These are phyloP conservation scores for Pollenia angustigena DNA, from an alignment of 2,888 invertebrate species.

Conservation along the genomic window DNA sequence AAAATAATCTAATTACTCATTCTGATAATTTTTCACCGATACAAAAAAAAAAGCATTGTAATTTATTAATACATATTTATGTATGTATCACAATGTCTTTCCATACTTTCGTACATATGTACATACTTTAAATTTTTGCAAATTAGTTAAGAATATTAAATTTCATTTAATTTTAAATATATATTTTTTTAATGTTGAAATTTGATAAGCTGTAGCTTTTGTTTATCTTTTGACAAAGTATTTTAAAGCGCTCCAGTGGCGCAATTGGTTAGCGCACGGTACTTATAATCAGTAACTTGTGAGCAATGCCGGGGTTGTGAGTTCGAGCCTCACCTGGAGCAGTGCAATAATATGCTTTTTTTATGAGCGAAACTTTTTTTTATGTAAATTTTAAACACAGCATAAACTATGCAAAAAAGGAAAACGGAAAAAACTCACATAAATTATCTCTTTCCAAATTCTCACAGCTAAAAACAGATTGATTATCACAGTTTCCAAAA, in stretches of 20 bases:
- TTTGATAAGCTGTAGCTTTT: not conserved
- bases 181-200: not conserved
- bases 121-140: not conserved
- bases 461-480: too few species aligned
- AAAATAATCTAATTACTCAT: too few species aligned
- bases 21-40: too few species aligned
- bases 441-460: too few species aligned
- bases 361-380: not conserved
- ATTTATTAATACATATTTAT: too few species aligned
- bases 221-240: constrained; percentile 76
- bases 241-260: constrained; percentile 94
- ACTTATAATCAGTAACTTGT: constrained; percentile 98
- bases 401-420: not conserved
- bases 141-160: constrained; percentile 2
- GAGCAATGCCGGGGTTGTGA: constrained; percentile 99
- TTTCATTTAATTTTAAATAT: not conserved
- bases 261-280: constrained; percentile 99
- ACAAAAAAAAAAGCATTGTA: too few species aligned
- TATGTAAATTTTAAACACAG: not conserved
- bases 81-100: too few species aligned
- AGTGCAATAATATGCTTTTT: constrained; percentile 79
- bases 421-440: too few species aligned
- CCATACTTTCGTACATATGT: too few species aligned
- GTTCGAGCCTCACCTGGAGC: constrained; percentile 99
- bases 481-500: too few species aligned